Percentiles rank a stretch among this genome's conserved stretches.
These are phyloP conservation scores for Ellobium chinense DNA, from an alignment of 2,888 invertebrate species.

Conservation along the genomic window DNA sequence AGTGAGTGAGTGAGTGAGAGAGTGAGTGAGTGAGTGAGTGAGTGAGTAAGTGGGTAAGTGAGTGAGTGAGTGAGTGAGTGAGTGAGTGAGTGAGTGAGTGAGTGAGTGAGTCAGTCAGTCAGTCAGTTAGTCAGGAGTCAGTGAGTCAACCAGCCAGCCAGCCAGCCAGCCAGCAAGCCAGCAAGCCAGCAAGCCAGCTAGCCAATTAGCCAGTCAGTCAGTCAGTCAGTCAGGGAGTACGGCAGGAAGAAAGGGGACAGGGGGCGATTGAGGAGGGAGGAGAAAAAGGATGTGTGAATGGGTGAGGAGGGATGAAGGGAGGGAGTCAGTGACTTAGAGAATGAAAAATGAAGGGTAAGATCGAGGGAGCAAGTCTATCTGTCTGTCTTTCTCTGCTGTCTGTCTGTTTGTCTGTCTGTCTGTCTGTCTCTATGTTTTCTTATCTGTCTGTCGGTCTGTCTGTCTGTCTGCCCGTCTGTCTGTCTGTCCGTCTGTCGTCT, in stretches of 20 bases:
- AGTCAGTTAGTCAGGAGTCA: neutral
- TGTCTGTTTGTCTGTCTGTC: neutral
- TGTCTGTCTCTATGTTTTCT: neutral
- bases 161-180: neutral
- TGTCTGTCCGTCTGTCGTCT: neutral
- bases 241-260: neutral
- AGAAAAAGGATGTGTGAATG: neutral
- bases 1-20: neutral
- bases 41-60: neutral
- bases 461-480: neutral
- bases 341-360: neutral
- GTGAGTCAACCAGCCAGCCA: neutral
- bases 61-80: neutral
- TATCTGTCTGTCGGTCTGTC: neutral
- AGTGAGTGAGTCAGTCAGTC: neutral
- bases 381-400: neutral
- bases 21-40: neutral
- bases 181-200: neutral
- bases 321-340: neutral
- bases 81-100: neutral
- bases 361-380: neutral
- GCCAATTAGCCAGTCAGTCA: neutral
- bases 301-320: neutral
- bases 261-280: neutral
- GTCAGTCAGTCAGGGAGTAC: neutral